phyloP scores from a whole-genome alignment of 2,888 invertebrate species.

The Agriotes lineatus region DNA sequence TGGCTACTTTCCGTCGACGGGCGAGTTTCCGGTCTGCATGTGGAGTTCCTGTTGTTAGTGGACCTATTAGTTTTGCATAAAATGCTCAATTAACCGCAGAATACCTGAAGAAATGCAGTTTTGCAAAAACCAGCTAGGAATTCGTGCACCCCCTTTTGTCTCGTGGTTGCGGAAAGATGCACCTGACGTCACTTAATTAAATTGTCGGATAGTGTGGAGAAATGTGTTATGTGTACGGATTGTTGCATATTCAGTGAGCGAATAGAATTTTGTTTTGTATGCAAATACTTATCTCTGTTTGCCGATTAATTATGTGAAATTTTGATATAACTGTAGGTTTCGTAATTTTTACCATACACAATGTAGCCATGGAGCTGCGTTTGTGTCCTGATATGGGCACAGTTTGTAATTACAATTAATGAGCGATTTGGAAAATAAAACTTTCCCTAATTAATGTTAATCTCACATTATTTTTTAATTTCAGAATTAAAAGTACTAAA shows the following conservation, averaged over 20 bases:
- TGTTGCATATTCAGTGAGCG: neutral
- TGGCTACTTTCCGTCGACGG: constrained; percentile 28
- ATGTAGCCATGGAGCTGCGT: no score
- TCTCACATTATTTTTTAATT: no score
- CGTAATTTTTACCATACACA: no score
- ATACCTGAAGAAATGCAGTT: no score
- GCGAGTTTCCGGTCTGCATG: constrained; percentile 34
- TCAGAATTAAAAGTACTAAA: no score
- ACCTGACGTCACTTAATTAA: neutral
- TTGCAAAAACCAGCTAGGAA: neutral
- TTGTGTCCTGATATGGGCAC: no score
- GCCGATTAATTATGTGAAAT: neutral
- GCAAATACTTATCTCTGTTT: neutral
- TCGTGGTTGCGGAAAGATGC: neutral
- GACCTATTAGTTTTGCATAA: constrained; percentile 18
- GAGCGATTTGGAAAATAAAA: no score
- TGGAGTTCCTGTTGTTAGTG: constrained; percentile 34
- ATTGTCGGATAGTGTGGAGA: neutral
- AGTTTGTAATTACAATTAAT: no score
- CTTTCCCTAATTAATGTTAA: no score
- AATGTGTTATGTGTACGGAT: neutral
- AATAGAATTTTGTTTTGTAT: neutral
- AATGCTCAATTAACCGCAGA: constrained; percentile 23
- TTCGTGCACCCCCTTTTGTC: no score
- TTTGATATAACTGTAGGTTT: neutral